These are phyloP conservation scores for Bicyclus anynana DNA, from an alignment of 1,140 invertebrate genomes.

Conservation along the genomic window DNA sequence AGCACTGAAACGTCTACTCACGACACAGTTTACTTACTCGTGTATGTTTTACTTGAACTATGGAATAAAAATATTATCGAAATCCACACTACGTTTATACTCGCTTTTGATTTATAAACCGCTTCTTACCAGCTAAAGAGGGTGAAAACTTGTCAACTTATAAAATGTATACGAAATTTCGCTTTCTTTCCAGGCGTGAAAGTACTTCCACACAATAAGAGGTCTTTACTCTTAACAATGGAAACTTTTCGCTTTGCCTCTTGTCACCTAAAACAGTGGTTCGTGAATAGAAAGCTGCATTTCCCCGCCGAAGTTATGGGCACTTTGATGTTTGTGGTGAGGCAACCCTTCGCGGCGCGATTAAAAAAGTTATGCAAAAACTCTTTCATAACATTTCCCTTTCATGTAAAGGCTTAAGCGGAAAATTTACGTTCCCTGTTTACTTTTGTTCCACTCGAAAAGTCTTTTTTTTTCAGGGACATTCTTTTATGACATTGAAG, in stretches of 20 bases:
- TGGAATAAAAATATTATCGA: no score
- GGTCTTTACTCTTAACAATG: slow-evolving; percentile 40
- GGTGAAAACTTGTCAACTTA: slow-evolving; percentile 25
- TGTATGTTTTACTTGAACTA: no score
- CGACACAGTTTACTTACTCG: no score
- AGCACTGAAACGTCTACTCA: no score
- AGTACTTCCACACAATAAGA: slow-evolving; percentile 38
- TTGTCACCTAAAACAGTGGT: slow-evolving; percentile 47
- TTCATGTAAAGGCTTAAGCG: slow-evolving; percentile 16
- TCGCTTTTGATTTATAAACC: background rate
- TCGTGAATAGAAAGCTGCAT: slow-evolving; percentile 42
- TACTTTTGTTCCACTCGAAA: slow-evolving; percentile 8
- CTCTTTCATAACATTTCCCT: slow-evolving; percentile 18
- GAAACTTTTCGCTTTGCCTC: slow-evolving; percentile 49
- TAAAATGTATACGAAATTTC: slow-evolving; percentile 25
- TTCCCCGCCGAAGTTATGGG: slow-evolving; percentile 25
- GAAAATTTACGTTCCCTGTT: background rate
- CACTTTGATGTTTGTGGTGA: slow-evolving; percentile 22
- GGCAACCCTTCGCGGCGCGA: slow-evolving; percentile 19
- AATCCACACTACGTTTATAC: no score
- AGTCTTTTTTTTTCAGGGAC: background rate
- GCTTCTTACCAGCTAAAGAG: slow-evolving; percentile 4
- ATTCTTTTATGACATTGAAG: background rate
- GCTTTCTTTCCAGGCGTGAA: slow-evolving; percentile 38
- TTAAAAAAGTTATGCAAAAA: slow-evolving; percentile 29